Evolutionary conservation across 2,888 invertebrate genomes (phyloP).

Genomic region (Amaurobius ferox): DNA sequence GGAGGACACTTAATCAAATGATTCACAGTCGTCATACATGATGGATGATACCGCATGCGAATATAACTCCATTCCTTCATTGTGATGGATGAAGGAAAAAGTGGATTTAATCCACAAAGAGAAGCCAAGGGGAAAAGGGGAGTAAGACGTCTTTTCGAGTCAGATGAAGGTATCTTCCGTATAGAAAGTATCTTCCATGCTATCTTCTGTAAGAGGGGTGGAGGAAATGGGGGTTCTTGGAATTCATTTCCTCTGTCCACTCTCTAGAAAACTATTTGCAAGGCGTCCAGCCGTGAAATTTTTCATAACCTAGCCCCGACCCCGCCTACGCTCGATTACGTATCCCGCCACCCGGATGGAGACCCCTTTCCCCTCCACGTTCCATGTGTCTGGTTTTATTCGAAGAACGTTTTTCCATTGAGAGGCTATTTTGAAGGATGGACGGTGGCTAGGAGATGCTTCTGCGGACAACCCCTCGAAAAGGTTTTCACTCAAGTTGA

Average conservation of each 20-base stretch:
- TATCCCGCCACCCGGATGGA: constrained; percentile 38
- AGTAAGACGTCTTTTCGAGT: constrained; percentile 15
- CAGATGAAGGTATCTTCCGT: constrained; percentile 22
- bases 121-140: background rate
- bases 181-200: background rate
- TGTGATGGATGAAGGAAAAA: constrained; percentile 69
- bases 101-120: constrained; percentile 52
- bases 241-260: constrained; percentile 41
- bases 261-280: constrained; percentile 56
- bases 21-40: constrained; percentile 57
- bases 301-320: constrained; percentile 61
- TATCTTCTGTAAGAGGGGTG: background rate
- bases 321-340: constrained; percentile 67
- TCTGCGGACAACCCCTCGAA: background rate
- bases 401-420: background rate
- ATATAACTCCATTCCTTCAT: constrained; percentile 66
- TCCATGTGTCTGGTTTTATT: background rate
- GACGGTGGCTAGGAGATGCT: background rate
- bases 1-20: constrained; percentile 65
- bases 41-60: constrained; percentile 18
- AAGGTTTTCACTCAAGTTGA: too few relatives aligned
- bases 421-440: background rate
- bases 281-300: constrained; percentile 53
- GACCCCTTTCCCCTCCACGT: background rate
- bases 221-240: background rate